Percentiles rank a stretch among this genome's conserved stretches.
Conservation (phyloP, 2,888 invertebrate genomes). For the Drosophila rellima region DNA sequence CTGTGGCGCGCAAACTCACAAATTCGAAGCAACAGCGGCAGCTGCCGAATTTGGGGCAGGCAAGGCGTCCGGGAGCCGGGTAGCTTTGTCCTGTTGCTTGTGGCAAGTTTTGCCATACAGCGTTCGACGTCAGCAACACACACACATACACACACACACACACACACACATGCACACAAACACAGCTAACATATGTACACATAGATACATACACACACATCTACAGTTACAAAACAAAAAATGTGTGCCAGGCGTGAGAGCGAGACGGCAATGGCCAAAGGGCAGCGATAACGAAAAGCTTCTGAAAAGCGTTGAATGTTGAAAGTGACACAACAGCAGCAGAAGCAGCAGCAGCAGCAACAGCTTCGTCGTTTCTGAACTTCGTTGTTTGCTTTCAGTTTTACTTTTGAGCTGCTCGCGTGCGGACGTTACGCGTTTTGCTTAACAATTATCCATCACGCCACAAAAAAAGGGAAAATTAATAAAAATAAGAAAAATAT, state of each 20-base stretch:
- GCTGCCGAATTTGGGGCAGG: constrained; percentile 65
- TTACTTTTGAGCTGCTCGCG: constrained; percentile 74
- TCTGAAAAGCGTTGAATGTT: constrained; percentile 38
- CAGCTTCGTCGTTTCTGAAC: constrained; percentile 51
- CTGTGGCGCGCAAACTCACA: constrained; percentile 54
- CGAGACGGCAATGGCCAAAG: constrained; percentile 56
- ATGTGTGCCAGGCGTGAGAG: constrained; percentile 35
- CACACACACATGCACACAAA: constrained; percentile 6
- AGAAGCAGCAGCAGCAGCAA: constrained; percentile 38
- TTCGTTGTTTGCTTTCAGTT: constrained; percentile 69
- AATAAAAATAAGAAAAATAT: not conserved
- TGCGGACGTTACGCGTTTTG: constrained; percentile 52
- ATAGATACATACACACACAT: constrained; percentile 7
- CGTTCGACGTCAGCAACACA: constrained; percentile 70
- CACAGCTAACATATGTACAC: not conserved
- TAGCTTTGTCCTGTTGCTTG: constrained; percentile 70
- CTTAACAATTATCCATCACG: constrained; percentile 17
- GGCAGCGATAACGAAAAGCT: constrained; percentile 65
- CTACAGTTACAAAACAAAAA: not conserved
- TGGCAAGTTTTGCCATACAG: constrained; percentile 57
- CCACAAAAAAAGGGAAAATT: not conserved
- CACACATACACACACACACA: constrained; percentile 7
- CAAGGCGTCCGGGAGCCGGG: constrained; percentile 30
- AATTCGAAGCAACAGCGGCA: constrained; percentile 46
- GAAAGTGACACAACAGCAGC: constrained; percentile 36